Evolutionary conservation across 2,888 invertebrate genomes (phyloP).

Genomic region (Caenorhabditis parvicauda): DNA sequence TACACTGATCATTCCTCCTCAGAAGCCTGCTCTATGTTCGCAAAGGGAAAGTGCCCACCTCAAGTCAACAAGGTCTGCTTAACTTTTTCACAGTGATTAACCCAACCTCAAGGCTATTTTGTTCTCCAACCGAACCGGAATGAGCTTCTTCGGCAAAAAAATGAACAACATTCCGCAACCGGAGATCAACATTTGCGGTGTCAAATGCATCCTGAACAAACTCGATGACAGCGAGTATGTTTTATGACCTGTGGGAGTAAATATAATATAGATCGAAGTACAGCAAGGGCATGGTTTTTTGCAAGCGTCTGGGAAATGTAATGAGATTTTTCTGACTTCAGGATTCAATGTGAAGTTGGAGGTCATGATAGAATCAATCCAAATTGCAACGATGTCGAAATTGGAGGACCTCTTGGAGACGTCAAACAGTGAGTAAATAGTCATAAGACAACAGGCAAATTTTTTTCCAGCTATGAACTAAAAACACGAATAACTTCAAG

Average conservation of each 20-base stretch:
- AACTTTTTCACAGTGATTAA: neutral
- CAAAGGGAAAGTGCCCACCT: slow-evolving; percentile 31
- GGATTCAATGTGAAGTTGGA: slow-evolving; percentile 18
- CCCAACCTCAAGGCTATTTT: neutral
- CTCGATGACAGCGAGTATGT: slow-evolving; percentile 10
- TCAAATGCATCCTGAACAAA: slow-evolving; percentile 12
- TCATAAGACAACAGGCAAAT: too few relatives aligned
- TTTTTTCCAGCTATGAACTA: too few relatives aligned
- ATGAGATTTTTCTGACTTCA: slow-evolving; percentile 3
- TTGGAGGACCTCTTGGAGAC: slow-evolving; percentile 13
- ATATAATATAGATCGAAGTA: neutral
- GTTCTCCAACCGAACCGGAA: slow-evolving; percentile 19
- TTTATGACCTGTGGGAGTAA: neutral
- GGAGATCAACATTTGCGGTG: slow-evolving; percentile 23
- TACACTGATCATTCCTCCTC: slow-evolving; percentile 18
- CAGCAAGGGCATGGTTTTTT: neutral
- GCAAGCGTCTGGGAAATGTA: neutral
- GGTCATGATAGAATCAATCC: slow-evolving; percentile 4
- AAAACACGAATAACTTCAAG: slow-evolving; percentile 11
- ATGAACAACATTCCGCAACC: slow-evolving; percentile 24
- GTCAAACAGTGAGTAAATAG: too few relatives aligned
- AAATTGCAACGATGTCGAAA: slow-evolving; percentile 7
- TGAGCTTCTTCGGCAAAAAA: slow-evolving; percentile 12
- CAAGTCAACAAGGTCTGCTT: slow-evolving; percentile 1
- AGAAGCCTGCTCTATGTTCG: slow-evolving; percentile 21